Conservation (phyloP, 2,797 vertebrate genomes). For the Rhinatrema bivittatum region DNA sequence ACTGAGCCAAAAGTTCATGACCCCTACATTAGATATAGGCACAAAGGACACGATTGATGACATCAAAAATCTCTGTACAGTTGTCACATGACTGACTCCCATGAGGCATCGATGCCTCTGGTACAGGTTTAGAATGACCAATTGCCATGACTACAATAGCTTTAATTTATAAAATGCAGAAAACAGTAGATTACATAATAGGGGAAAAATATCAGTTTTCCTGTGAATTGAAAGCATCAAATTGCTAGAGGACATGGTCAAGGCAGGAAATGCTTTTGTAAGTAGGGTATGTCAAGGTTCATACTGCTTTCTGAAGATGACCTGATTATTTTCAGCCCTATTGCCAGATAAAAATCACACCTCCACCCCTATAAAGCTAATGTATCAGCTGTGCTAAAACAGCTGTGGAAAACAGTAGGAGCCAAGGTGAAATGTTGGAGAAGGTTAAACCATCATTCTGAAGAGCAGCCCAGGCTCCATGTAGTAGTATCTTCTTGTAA, state of each 20-base stretch:
- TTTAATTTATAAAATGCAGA: background rate
- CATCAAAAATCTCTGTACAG: background rate
- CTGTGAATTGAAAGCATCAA: background rate
- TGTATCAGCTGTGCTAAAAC: background rate
- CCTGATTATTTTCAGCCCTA: background rate
- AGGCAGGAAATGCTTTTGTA: background rate
- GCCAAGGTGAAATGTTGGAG: constrained; percentile 8
- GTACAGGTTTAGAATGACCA: background rate
- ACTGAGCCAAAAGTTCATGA: constrained; percentile 3
- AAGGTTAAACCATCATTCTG: constrained; percentile 7
- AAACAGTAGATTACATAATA: accelerated
- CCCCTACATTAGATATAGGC: background rate
- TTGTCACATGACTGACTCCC: background rate
- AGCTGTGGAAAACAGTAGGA: background rate
- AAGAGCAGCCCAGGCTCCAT: background rate
- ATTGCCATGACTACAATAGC: background rate
- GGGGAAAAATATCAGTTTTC: background rate
- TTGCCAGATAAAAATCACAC: constrained; percentile 6
- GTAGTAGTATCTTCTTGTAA: no score
- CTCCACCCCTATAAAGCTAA: constrained; percentile 2
- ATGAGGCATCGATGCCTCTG: background rate
- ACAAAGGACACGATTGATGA: background rate
- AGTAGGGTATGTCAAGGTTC: constrained; percentile 1
- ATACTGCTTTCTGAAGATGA: constrained; percentile 2
- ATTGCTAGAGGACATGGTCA: background rate